Conservation (phyloP, 2,113 vertebrate species). For the Neodontobutis hainanensis region DNA sequence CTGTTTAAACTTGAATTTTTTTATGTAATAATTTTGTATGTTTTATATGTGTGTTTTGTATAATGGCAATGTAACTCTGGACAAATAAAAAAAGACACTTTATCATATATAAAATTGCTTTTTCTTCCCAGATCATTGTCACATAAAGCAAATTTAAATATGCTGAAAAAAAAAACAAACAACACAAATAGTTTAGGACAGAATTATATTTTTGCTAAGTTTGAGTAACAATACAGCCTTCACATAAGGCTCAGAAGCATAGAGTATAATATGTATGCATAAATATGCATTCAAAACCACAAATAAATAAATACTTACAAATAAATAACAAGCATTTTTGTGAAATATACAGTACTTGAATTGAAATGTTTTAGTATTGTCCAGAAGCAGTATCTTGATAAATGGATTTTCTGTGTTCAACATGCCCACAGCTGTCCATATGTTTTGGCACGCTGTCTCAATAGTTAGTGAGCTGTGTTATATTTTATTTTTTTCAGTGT, state of each 20-base stretch:
- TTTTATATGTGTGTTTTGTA: slow-evolving; percentile 71
- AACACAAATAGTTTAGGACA: slow-evolving; percentile 49
- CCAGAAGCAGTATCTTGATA: slow-evolving; percentile 63
- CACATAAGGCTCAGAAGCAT: slow-evolving; percentile 74
- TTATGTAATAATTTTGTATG: slow-evolving; percentile 65
- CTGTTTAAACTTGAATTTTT: slow-evolving; percentile 62
- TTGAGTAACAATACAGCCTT: slow-evolving; percentile 77
- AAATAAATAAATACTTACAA: slow-evolving; percentile 77
- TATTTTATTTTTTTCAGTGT: slow-evolving; percentile 27
- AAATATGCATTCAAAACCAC: slow-evolving; percentile 77
- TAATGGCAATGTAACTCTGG: slow-evolving; percentile 56
- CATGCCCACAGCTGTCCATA: slow-evolving; percentile 67
- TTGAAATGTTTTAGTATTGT: slow-evolving; percentile 68
- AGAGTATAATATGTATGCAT: slow-evolving; percentile 77
- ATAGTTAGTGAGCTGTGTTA: slow-evolving; percentile 32
- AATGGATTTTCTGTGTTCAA: slow-evolving; percentile 59
- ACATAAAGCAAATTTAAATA: background rate
- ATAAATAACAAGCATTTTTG: slow-evolving; percentile 78
- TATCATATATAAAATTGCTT: background rate
- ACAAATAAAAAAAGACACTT: background rate
- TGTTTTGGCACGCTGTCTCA: slow-evolving; percentile 53
- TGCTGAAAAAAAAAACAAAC: background rate
- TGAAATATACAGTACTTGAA: slow-evolving; percentile 77
- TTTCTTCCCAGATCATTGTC: background rate
- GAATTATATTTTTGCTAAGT: slow-evolving; percentile 78